Evolutionary conservation across 1,140 invertebrate genomes (phyloP).

Genomic region (Colletes gigas): DNA sequence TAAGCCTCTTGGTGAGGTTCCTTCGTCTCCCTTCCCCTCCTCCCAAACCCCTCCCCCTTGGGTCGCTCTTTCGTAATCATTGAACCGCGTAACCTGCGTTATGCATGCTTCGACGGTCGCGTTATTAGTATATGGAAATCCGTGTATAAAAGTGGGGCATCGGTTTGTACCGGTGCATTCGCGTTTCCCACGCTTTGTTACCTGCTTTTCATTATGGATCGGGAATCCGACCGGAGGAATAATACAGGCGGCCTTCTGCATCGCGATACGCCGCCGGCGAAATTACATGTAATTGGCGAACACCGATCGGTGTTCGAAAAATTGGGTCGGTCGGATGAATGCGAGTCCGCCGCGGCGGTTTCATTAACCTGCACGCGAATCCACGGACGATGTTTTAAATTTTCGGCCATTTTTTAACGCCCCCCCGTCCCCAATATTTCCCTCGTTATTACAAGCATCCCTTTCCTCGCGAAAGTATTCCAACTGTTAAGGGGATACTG

Average conservation of each 20-base stretch:
- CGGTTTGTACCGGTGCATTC: neutral
- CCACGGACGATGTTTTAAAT: too few relatives aligned
- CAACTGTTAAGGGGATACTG: too few relatives aligned
- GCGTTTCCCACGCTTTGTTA: slow-evolving; percentile 38
- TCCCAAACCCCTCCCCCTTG: too few relatives aligned
- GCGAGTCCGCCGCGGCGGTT: neutral
- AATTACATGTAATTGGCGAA: slow-evolving; percentile 24
- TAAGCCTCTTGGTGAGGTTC: neutral
- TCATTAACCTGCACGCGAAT: neutral
- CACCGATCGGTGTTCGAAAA: slow-evolving; percentile 15
- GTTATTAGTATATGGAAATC: slow-evolving; percentile 48
- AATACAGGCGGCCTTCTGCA: neutral
- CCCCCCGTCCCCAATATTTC: too few relatives aligned
- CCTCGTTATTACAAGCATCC: too few relatives aligned
- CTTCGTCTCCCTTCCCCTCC: neutral
- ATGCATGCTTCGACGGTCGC: slow-evolving; percentile 11
- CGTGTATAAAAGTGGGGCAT: slow-evolving; percentile 35
- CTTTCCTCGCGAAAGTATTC: too few relatives aligned
- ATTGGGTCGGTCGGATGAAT: neutral
- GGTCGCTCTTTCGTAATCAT: slow-evolving; percentile 1
- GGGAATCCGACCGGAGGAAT: slow-evolving; percentile 8
- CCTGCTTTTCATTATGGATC: slow-evolving; percentile 42
- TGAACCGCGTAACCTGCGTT: slow-evolving; percentile 17
- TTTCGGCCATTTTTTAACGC: neutral
- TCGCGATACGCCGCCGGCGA: neutral